Conservation (phyloP, 1,140 invertebrate species). For the Eueides isabella region DNA sequence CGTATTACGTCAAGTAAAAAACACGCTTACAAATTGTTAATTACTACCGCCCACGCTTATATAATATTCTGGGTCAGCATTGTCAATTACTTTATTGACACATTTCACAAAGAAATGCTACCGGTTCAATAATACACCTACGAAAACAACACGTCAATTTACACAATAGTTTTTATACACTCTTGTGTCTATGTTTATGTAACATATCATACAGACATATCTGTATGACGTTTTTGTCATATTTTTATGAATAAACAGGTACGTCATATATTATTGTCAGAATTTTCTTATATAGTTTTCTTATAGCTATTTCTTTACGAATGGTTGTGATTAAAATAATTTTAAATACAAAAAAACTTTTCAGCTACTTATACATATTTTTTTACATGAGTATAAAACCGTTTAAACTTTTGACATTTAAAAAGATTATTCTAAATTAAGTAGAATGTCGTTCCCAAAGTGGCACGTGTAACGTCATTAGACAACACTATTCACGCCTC, state of each 20-base stretch:
- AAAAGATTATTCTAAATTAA: neutral
- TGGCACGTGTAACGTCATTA: constrained; percentile 62
- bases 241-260: too few species aligned
- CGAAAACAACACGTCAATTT: constrained; percentile 13
- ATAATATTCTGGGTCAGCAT: constrained; percentile 49
- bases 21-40: constrained; percentile 59
- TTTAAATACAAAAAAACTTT: too few species aligned
- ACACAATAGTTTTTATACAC: neutral
- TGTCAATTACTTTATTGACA: constrained; percentile 51
- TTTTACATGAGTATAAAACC: too few species aligned
- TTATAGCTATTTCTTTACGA: too few species aligned
- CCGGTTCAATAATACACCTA: constrained; percentile 36
- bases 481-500: constrained; percentile 77
- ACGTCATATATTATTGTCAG: too few species aligned
- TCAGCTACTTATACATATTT: too few species aligned
- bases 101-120: constrained; percentile 41
- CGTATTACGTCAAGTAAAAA: neutral
- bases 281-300: too few species aligned
- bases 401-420: too few species aligned
- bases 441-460: constrained; percentile 1
- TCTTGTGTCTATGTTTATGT: neutral
- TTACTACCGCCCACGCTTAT: constrained; percentile 55
- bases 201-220: neutral
- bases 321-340: too few species aligned
- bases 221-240: too few species aligned